These are phyloP conservation scores for Euplagia quadripunctaria DNA, from an alignment of 2,888 invertebrate genomes.

Conservation along the genomic window DNA sequence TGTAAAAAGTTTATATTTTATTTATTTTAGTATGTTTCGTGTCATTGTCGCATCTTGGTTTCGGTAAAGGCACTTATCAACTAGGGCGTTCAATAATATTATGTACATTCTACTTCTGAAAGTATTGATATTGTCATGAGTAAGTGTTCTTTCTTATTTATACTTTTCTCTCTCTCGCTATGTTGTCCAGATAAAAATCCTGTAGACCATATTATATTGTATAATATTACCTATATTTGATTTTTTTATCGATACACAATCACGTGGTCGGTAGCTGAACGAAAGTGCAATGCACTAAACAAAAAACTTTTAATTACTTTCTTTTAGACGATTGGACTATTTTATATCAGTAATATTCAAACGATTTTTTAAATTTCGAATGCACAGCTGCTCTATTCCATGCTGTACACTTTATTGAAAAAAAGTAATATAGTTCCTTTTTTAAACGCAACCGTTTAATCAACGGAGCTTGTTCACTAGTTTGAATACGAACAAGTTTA, in stretches of 20 bases:
- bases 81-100: neutral
- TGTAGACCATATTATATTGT: neutral
- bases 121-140: neutral
- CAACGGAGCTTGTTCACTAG: conserved; percentile 29
- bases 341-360: neutral
- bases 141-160: neutral
- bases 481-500: conserved; percentile 33
- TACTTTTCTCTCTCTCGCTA: neutral
- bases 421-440: neutral
- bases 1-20: conserved; percentile 8
- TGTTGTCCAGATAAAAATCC: neutral
- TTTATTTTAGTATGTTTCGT: conserved; percentile 14
- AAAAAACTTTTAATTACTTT: neutral
- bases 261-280: no score
- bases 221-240: neutral
- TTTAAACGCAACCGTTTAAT: conserved; percentile 20
- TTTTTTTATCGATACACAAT: neutral
- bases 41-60: conserved; percentile 11
- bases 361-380: conserved; percentile 3
- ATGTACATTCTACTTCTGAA: neutral
- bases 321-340: neutral
- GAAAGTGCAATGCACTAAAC: no score
- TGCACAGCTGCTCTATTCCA: conserved; percentile 1
- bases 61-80: neutral
- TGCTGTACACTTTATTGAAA: neutral